Evolutionary conservation across 2,888 invertebrate genomes (phyloP).

Genomic region (Molanna angustata): DNA sequence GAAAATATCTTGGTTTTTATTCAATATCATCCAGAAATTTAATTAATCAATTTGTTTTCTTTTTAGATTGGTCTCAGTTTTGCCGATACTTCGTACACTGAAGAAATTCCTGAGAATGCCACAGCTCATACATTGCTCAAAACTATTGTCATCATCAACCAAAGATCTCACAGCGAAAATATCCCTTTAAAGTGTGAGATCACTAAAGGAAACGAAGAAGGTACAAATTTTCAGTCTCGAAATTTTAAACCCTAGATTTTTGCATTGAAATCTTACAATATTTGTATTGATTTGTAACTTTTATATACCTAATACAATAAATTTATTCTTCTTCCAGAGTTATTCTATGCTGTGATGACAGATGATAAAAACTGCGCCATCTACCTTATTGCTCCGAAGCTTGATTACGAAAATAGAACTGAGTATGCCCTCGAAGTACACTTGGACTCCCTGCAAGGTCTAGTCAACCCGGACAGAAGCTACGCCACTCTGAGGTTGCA

Average conservation of each 20-base stretch:
- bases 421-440: constrained; percentile 74
- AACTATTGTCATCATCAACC: constrained; percentile 71
- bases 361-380: constrained; percentile 83
- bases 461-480: constrained; percentile 74
- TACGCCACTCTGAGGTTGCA: constrained; percentile 75
- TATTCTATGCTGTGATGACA: constrained; percentile 71
- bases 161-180: constrained; percentile 63
- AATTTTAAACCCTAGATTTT: no score
- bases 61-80: constrained; percentile 76
- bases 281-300: neutral
- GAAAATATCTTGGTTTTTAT: no score
- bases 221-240: no score
- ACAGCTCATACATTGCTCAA: constrained; percentile 65
- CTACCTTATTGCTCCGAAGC: constrained; percentile 62
- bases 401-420: constrained; percentile 77
- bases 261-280: neutral
- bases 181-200: constrained; percentile 78
- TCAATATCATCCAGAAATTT: no score
- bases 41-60: no score
- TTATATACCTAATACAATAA: neutral
- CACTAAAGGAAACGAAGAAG: constrained; percentile 71
- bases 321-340: constrained; percentile 46
- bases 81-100: constrained; percentile 80
- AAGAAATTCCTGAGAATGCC: constrained; percentile 78
- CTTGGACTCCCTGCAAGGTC: constrained; percentile 75